Evolutionary conservation across 2,113 vertebrate genomes (phyloP), one percentile per base, ranked within the genome.

Genomic region (Apus apus): DNA sequence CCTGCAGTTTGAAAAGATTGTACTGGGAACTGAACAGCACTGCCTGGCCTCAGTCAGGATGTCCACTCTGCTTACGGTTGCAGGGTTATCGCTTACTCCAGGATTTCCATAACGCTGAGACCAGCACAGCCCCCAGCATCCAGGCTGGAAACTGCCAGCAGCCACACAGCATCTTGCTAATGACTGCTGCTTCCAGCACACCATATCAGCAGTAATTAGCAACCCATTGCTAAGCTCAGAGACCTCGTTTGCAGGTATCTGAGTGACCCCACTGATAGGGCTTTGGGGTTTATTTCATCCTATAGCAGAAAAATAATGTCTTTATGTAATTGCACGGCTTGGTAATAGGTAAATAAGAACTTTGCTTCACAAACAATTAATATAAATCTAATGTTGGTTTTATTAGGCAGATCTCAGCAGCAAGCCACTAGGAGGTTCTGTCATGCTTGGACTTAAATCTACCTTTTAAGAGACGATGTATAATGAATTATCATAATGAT

Each of bases 401-500:
- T 80, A 64, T 60, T n/a, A 9, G 53, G 56, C 46, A 84, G 65
- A 88, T 93, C 61, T 22, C 79, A 90, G 79, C 72, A 78, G 61
- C 50, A 72, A 36, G 36, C 32, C 53, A 68, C 54, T 26, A 57
- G 65, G 45, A 92, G 57, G 50, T 62, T 94, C 90, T 90, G 61
- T 72, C 54, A 53, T 58, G 57, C 53, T 68, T 90, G 40, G 73
- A 86, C 48, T 88, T 94, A 88, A 43, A 93, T 86, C 68, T 89
- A 54, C 72, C 61, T 88, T 85, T 72, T 36, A 65, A 65, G 61
- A 96, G 58, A 87, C 65, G 26, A 68, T 43, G 29, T 57, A 57
- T 45, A 90, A 90, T 64, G 73, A 86, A 96, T 91, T 71, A 94
- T 43, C 80, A 50, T 51, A 40, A 92, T 68, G 83, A 93, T 94